A percentile compares a stretch with the other conserved stretches of the same genome.
These are phyloP conservation scores for Crambe crambe DNA, from an alignment of 37 sponge, comb jelly and placozoan genomes.

Conservation along the genomic window DNA sequence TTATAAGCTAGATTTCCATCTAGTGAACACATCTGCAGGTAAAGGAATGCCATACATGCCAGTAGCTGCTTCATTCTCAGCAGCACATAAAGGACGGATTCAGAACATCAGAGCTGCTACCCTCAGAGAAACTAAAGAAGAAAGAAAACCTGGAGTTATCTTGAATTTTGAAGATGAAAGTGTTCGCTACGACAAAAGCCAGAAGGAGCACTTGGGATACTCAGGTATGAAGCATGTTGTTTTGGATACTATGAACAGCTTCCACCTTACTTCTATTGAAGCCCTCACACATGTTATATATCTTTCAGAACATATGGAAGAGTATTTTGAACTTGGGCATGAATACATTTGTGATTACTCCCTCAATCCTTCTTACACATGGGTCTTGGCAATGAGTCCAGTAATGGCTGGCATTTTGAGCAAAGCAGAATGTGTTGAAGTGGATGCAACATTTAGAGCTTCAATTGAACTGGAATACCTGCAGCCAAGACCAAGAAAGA, in stretches of 20 bases:
- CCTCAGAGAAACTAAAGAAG: conserved; percentile 23
- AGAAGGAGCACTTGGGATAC: not conserved
- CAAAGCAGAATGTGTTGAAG: conserved; percentile 25
- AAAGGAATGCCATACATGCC: conserved; percentile 47
- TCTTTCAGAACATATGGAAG: conserved; percentile 25
- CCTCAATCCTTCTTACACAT: conserved; percentile 16
- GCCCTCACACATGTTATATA: not conserved
- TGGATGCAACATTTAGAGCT: conserved; percentile 26
- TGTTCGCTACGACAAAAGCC: conserved; percentile 13
- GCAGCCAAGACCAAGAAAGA: conserved; percentile 1
- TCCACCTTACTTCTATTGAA: not conserved
- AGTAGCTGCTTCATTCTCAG: conserved; percentile 28
- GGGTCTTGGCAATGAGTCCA: conserved; percentile 39
- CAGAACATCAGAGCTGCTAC: conserved; percentile 16
- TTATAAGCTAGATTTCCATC: too few relatives aligned
- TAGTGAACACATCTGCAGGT: too few relatives aligned
- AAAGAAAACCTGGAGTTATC: conserved; percentile 30
- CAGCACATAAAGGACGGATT: conserved; percentile 25
- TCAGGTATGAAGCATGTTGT: not conserved
- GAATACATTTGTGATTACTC: conserved; percentile 16
- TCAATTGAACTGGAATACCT: conserved; percentile 27
- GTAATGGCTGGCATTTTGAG: conserved; percentile 22
- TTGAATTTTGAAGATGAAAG: conserved; percentile 16
- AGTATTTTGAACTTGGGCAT: conserved; percentile 20
- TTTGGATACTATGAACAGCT: not conserved